phyloP scores from a whole-genome alignment of 2,888 invertebrate genomes.

The Agonopterix subpropinquella region DNA sequence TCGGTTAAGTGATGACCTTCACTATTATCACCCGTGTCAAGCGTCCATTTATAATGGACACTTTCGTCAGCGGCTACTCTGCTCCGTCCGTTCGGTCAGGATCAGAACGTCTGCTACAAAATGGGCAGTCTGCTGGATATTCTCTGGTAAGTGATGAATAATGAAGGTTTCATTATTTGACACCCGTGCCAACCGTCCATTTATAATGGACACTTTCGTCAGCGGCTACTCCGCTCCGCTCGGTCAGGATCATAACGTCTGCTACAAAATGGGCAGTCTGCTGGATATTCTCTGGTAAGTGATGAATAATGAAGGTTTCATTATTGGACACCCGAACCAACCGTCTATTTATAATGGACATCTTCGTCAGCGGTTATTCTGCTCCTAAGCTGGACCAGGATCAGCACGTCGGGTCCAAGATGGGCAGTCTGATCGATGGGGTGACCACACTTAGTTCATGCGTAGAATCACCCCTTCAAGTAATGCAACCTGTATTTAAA shows the following conservation, averaged over 20 bases:
- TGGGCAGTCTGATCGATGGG: constrained; percentile 80
- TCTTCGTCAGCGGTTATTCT: constrained; percentile 87
- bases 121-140: too few relatives aligned
- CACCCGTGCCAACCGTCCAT: constrained; percentile 82
- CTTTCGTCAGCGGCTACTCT: constrained; percentile 87
- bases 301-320: too few relatives aligned
- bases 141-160: constrained; percentile 34
- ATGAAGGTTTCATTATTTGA: too few relatives aligned
- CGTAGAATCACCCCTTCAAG: too few relatives aligned
- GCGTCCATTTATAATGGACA: constrained; percentile 85
- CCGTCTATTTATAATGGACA: constrained; percentile 90
- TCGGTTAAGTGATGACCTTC: constrained; percentile 32
- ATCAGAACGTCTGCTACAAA: too few relatives aligned
- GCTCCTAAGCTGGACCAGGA: constrained; percentile 82
- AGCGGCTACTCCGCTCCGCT: constrained; percentile 84
- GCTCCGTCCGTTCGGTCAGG: too few relatives aligned
- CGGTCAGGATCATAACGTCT: too few relatives aligned
- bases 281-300: constrained; percentile 77
- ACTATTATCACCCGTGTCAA: constrained; percentile 79
- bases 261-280: too few relatives aligned
- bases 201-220: constrained; percentile 93
- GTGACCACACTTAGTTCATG: too few relatives aligned
- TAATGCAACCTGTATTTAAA: too few relatives aligned
- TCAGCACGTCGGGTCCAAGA: constrained; percentile 85
- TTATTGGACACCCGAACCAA: constrained; percentile 81